phyloP scores from a whole-genome alignment of 1,140 invertebrate genomes.

The Spodoptera frugiperda region DNA sequence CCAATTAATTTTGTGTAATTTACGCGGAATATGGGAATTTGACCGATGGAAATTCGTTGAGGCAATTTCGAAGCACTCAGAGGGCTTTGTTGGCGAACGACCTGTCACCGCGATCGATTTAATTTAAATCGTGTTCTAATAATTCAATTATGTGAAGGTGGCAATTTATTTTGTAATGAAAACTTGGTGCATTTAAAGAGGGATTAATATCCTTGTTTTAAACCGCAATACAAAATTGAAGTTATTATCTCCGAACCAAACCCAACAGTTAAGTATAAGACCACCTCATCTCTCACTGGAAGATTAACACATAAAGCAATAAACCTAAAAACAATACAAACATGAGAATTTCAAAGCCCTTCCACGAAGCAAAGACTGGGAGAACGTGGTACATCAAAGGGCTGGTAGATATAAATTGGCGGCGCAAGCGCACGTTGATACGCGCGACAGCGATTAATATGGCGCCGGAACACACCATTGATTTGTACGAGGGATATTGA shows the following conservation, averaged over 20 bases:
- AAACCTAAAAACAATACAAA: slow-evolving; percentile 22
- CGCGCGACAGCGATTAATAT: slow-evolving; percentile 61
- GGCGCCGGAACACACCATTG: slow-evolving; percentile 61
- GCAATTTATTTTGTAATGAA: too few relatives aligned
- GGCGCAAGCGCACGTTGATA: slow-evolving; percentile 61
- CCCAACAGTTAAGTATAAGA: background rate
- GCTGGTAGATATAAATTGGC: slow-evolving; percentile 59
- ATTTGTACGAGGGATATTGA: slow-evolving; percentile 56
- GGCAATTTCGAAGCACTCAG: background rate
- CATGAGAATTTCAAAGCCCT: slow-evolving; percentile 22
- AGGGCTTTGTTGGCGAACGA: background rate
- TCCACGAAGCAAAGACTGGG: background rate
- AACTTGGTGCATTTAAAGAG: too few relatives aligned
- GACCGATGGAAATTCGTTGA: slow-evolving; percentile 17
- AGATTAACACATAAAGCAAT: slow-evolving; percentile 19
- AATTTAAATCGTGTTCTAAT: background rate
- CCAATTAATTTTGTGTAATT: slow-evolving; percentile 27
- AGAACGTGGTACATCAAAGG: slow-evolving; percentile 67
- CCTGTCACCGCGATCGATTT: slow-evolving; percentile 5
- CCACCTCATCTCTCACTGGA: background rate
- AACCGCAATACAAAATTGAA: too few relatives aligned
- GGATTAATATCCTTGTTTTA: too few relatives aligned
- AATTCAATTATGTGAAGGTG: too few relatives aligned
- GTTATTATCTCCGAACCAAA: background rate
- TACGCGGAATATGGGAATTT: slow-evolving; percentile 20